Percentiles rank a stretch among this genome's conserved stretches.
Evolutionary conservation across 2,797 vertebrate species (phyloP).

Genomic region (Coreius guichenoti): DNA sequence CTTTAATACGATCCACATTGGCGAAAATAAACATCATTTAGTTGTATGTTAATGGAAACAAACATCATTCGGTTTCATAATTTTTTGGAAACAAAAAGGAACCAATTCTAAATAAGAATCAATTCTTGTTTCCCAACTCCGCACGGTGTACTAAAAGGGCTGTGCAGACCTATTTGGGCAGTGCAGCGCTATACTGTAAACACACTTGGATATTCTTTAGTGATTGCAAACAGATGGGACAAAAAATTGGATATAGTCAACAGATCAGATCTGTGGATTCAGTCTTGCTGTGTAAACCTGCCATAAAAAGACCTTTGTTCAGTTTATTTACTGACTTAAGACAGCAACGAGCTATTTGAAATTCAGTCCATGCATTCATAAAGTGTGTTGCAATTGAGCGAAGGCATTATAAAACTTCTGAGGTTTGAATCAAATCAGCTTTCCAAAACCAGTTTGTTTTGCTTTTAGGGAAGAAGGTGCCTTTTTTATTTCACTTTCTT

Average conservation of each 20-base stretch:
- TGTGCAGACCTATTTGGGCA: neutral
- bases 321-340: constrained; percentile 14
- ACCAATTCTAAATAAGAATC: neutral
- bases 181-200: constrained; percentile 8
- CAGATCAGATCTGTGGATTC: constrained; percentile 22
- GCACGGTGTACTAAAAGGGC: neutral
- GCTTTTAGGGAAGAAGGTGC: constrained; percentile 3
- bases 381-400: constrained; percentile 44
- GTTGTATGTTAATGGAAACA: neutral
- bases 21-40: neutral
- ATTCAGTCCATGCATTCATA: neutral
- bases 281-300: constrained; percentile 11
- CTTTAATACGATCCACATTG: neutral
- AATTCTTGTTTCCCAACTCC: neutral
- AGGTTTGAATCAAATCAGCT: constrained; percentile 16
- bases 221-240: constrained; percentile 26
- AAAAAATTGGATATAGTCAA: constrained; percentile 30
- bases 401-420: constrained; percentile 10
- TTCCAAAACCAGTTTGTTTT: constrained; percentile 4
- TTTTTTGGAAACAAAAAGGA: neutral
- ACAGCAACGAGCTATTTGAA: neutral
- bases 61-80: neutral
- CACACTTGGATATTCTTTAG: constrained; percentile 3
- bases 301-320: constrained; percentile 30
- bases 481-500: neutral